Percentiles rank a stretch among this genome's conserved stretches.
Conservation (phyloP, 1,140 invertebrate genomes). For the Tribolium madens region DNA sequence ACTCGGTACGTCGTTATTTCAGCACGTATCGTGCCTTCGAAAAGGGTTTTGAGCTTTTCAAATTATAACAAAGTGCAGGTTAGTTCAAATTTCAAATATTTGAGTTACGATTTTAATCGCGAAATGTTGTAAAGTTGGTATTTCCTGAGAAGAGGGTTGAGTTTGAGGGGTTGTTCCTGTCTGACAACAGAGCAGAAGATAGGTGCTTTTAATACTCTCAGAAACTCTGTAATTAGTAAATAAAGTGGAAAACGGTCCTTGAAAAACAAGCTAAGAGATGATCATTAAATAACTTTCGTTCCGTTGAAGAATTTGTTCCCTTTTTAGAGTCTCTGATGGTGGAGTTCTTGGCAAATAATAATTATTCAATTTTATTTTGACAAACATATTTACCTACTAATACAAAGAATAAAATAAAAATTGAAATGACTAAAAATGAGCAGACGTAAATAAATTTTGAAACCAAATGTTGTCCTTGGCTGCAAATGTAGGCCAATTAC, state of each 20-base stretch:
- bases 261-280: slow-evolving; percentile 23
- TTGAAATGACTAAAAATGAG: neutral
- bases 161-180: slow-evolving; percentile 8
- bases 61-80: slow-evolving; percentile 6
- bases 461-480: slow-evolving; percentile 10
- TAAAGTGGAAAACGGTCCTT: slow-evolving; percentile 37
- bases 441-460: slow-evolving; percentile 2
- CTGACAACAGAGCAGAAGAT: slow-evolving; percentile 3
- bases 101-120: slow-evolving; percentile 19
- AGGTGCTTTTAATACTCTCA: slow-evolving; percentile 37
- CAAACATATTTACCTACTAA: neutral
- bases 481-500: slow-evolving; percentile 14
- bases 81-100: slow-evolving; percentile 27
- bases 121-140: slow-evolving; percentile 14
- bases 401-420: neutral
- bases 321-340: neutral
- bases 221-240: slow-evolving; percentile 36
- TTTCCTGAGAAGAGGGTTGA: slow-evolving; percentile 22
- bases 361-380: neutral
- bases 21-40: neutral
- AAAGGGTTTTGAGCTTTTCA: neutral
- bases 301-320: slow-evolving; percentile 2
- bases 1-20: neutral
- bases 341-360: neutral
- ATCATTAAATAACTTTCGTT: slow-evolving; percentile 39